Base-by-base conservation (phyloP, 1,140 invertebrate genomes). In the Wasmannia auropunctata region DNA sequence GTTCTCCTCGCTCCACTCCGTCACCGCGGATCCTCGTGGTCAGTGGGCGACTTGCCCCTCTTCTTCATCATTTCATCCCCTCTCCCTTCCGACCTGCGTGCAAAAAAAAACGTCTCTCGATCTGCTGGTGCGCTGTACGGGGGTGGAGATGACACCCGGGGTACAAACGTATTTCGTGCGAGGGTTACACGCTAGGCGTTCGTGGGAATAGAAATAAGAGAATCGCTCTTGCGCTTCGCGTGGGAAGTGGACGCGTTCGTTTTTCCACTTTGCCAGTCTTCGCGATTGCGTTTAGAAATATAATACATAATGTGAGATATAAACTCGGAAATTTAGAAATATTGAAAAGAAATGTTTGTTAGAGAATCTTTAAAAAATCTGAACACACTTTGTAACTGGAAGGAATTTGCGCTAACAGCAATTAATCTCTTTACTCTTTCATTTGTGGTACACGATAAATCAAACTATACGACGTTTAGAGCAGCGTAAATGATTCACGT, bases 171-270 rank as follows among this genome's bases (percentile, higher is more conserved):
- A n/a, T n/a, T n/a, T 16, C 34, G 62, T 34, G 62, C 37, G 51
- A 72, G 67, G 67, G 67, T 81, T 56, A 72, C 62, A 34, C 49
- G 51, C 28, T 19, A 34, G 22, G 19, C 46, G 16, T 10, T 74
- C 79, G 67, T 83, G 79, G 51, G 79, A 83, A 83, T 72, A 80
- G 62, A 77, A 77, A 77, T 63, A 28, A 77, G 75, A 37, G 43
- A 69, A 10, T 77, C 54, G 3, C 22, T 43, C 16, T 37, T n/a
- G n/a, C 28, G 7, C 5, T 14, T 46, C 58, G n/a, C n/a, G n/a
- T 80, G 43, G 28, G 62, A 80, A 51, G 34, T 25, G 10, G 16
- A 25, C 6, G 62, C 5, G 43, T 28, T 40, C 25, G n/a, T 69
- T 67, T n/a, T 67, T 14, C 22, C 22, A 40, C n/a, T 8, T 51